phyloP scores from a whole-genome alignment of 2,888 invertebrate species.

The Aromia moschata region DNA sequence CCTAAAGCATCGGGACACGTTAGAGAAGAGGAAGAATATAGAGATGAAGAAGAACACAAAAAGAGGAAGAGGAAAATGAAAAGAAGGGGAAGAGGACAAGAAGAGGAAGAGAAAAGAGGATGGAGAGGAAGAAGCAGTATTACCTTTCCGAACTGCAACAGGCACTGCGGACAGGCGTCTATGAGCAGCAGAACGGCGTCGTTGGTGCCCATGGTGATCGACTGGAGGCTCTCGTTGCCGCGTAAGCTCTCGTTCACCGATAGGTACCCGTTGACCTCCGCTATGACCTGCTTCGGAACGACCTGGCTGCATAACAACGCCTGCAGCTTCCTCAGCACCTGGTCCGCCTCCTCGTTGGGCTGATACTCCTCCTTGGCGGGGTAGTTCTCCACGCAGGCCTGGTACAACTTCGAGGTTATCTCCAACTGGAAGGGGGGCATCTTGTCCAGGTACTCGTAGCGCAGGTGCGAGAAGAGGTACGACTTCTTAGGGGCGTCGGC shows the following conservation, averaged over 20 bases:
- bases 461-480: conserved; percentile 62
- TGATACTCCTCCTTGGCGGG: conserved; percentile 35
- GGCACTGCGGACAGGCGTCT: conserved; percentile 69
- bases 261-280: conserved; percentile 71
- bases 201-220: conserved; percentile 64
- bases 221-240: conserved; percentile 66
- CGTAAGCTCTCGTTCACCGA: conserved; percentile 66
- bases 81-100: neutral
- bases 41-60: neutral
- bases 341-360: conserved; percentile 52
- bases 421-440: conserved; percentile 65
- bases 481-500: conserved; percentile 50
- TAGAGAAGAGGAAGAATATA: neutral
- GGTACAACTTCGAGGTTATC: conserved; percentile 51
- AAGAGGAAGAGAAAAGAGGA: neutral
- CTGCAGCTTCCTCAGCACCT: conserved; percentile 62
- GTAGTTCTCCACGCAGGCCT: conserved; percentile 48
- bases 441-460: conserved; percentile 64
- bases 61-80: neutral
- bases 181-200: conserved; percentile 67
- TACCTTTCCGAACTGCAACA: conserved; percentile 74
- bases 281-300: conserved; percentile 66
- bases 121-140: neutral
- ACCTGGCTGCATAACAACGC: conserved; percentile 69
- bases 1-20: conserved; percentile 50